These are phyloP conservation scores for Idaea straminata DNA, from an alignment of 2,888 invertebrate genomes.

Conservation along the genomic window DNA sequence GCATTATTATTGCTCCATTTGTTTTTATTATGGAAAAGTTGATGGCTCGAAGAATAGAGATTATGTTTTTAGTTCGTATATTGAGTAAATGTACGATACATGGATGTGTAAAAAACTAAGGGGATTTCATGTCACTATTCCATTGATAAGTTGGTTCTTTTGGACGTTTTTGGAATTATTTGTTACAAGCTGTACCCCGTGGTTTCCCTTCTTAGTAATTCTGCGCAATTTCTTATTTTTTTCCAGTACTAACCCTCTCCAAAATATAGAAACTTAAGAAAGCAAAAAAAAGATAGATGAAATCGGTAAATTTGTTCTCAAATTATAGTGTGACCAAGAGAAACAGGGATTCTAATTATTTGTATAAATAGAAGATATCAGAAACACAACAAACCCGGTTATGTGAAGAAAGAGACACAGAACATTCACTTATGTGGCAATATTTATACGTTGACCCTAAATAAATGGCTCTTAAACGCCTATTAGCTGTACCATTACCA, in stretches of 20 bases:
- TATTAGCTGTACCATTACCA: not conserved
- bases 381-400: too few relatives aligned
- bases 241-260: too few relatives aligned
- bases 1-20: slow-evolving; percentile 67
- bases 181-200: too few relatives aligned
- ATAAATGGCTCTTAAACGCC: not conserved
- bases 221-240: too few relatives aligned
- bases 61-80: slow-evolving; percentile 33
- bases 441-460: not conserved
- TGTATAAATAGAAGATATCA: too few relatives aligned
- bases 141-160: not conserved
- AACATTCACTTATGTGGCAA: not conserved
- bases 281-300: not conserved
- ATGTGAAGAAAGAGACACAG: not conserved
- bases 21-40: slow-evolving; percentile 59
- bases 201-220: too few relatives aligned
- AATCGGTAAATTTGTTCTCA: too few relatives aligned
- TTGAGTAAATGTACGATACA: not conserved
- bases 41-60: slow-evolving; percentile 40
- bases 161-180: not conserved
- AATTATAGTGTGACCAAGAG: too few relatives aligned
- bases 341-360: too few relatives aligned
- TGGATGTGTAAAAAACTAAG: not conserved
- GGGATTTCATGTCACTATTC: too few relatives aligned
- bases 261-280: too few relatives aligned